phyloP scores from a whole-genome alignment of 2,888 invertebrate species.

The Drosophila bunnanda region DNA sequence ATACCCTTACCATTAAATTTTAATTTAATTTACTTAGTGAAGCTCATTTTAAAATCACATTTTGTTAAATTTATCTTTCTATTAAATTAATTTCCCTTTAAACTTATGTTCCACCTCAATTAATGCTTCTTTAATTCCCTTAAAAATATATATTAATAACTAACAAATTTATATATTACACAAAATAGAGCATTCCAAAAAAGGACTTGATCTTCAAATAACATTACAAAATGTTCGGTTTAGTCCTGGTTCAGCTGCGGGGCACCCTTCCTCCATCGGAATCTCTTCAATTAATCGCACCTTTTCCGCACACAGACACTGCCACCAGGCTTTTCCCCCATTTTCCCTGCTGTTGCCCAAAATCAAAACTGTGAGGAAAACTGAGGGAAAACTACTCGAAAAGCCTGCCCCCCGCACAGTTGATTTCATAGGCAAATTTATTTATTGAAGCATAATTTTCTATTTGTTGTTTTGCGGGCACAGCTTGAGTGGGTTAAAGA shows the following conservation, averaged over 20 bases:
- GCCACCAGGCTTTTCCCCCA: not conserved
- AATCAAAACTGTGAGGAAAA: slow-evolving; percentile 57
- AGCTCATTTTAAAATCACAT: no score
- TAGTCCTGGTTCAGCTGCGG: not conserved
- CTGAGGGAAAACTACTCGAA: slow-evolving; percentile 51
- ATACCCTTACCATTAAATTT: not conserved
- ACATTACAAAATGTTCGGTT: not conserved
- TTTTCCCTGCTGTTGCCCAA: slow-evolving; percentile 14
- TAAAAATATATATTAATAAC: not conserved
- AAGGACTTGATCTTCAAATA: no score
- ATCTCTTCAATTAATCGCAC: slow-evolving; percentile 81
- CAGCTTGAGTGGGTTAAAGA: not conserved
- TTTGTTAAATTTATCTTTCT: not conserved
- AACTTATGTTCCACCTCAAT: no score
- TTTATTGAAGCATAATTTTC: slow-evolving; percentile 78
- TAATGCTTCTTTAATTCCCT: not conserved
- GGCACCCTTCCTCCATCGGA: not conserved
- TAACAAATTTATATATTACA: not conserved
- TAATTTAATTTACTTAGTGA: not conserved
- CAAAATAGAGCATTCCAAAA: not conserved
- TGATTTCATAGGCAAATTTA: slow-evolving; percentile 56
- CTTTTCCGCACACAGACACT: slow-evolving; percentile 63
- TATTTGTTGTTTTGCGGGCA: slow-evolving; percentile 53
- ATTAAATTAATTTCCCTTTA: not conserved
- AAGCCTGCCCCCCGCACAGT: slow-evolving; percentile 43